Conservation (phyloP, 2,113 vertebrate species). For the Laticauda colubrina region DNA sequence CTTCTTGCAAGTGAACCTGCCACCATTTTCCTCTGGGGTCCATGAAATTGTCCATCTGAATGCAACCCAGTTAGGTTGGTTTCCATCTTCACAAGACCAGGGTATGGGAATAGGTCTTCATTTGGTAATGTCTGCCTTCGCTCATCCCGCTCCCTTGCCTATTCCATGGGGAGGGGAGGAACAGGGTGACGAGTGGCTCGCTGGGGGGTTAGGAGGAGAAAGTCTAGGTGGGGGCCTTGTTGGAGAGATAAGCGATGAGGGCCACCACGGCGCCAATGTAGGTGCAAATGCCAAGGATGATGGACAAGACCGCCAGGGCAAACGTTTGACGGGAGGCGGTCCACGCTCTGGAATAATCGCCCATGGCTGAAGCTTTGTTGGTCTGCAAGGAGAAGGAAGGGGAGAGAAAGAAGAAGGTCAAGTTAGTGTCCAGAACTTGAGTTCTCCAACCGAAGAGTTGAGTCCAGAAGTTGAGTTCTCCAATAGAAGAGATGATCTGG, state of each 20-base stretch:
- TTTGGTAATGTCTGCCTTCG: neutral
- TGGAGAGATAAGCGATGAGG: conserved; percentile 84
- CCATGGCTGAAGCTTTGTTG: conserved; percentile 84
- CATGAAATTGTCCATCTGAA: no score
- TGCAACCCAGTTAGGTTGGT: neutral
- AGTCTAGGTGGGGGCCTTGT: conserved; percentile 71
- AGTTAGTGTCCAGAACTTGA: neutral
- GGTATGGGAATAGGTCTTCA: neutral
- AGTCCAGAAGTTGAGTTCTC: no score
- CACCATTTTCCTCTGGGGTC: neutral
- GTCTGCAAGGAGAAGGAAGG: conserved; percentile 69
- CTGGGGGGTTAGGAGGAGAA: neutral
- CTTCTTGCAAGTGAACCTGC: neutral
- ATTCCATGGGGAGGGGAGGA: neutral
- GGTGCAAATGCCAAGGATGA: conserved; percentile 83
- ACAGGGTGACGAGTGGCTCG: neutral
- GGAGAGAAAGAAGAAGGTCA: neutral
- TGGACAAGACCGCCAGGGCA: conserved; percentile 82
- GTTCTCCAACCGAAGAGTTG: no score
- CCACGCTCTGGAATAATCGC: conserved; percentile 80
- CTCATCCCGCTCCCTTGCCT: neutral
- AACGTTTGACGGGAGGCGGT: conserved; percentile 81
- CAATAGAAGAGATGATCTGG: neutral
- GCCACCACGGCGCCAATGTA: conserved; percentile 81
- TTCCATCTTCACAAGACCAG: neutral